Percentiles rank a stretch among this genome's conserved stretches.
Evolutionary conservation across 2,797 vertebrate genomes (phyloP).

Genomic region (Chaunax sp.): DNA sequence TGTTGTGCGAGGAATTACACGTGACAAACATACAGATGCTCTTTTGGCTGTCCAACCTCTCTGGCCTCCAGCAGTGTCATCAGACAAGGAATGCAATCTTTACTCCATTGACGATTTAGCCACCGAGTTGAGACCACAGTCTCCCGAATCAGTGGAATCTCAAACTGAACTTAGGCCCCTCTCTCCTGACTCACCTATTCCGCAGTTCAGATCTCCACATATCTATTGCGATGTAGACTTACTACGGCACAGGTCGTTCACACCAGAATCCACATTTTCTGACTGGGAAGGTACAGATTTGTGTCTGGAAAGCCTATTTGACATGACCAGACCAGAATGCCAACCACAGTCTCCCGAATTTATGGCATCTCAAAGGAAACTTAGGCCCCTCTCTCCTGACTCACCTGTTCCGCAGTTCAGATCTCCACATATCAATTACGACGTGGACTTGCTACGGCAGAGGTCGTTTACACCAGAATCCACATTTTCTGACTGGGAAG

Average conservation of each 20-base stretch:
- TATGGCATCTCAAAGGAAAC: too few relatives aligned
- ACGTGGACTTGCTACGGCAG: too few relatives aligned
- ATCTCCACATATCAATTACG: too few relatives aligned
- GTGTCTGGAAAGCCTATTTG: conserved; percentile 32
- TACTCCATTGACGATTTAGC: neutral
- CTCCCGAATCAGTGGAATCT: conserved; percentile 7
- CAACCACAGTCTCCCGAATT: too few relatives aligned
- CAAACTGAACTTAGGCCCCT: conserved; percentile 17
- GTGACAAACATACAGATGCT: neutral
- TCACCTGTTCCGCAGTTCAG: too few relatives aligned
- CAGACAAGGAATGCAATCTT: too few relatives aligned
- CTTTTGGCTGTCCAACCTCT: too few relatives aligned
- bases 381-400: too few relatives aligned
- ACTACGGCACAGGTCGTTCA: neutral
- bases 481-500: too few relatives aligned
- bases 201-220: neutral
- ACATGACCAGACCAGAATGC: conserved; percentile 26
- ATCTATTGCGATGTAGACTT: neutral
- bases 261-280: conserved; percentile 33
- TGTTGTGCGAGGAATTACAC: neutral
- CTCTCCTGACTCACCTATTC: conserved; percentile 10
- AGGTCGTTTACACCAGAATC: too few relatives aligned
- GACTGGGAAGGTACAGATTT: conserved; percentile 51
- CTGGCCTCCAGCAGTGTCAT: too few relatives aligned
- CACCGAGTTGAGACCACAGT: neutral